phyloP scores from a whole-genome alignment of 2,888 invertebrate genomes.

The Nephrotoma appendiculata region DNA sequence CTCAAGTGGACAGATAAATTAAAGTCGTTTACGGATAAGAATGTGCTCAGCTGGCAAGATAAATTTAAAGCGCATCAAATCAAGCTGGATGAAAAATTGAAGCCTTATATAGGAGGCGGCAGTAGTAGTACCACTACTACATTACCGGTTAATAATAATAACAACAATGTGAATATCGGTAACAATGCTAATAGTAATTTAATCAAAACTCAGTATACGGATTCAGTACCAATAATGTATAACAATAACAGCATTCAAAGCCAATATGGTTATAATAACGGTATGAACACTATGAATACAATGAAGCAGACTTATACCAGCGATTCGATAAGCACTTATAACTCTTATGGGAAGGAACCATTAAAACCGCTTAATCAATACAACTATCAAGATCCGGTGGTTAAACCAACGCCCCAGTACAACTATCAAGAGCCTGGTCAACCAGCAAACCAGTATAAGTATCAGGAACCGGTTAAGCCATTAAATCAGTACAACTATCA shows the following conservation, averaged over 20 bases:
- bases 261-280: neutral
- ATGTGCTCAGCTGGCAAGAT: neutral
- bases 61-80: neutral
- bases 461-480: neutral
- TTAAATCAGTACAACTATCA: neutral
- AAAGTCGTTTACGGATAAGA: neutral
- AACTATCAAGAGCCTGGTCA: neutral
- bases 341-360: neutral
- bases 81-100: neutral
- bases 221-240: neutral
- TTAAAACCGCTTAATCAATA: neutral
- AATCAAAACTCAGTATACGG: neutral
- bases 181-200: neutral
- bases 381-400: neutral
- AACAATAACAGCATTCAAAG: neutral
- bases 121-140: neutral
- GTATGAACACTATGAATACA: neutral
- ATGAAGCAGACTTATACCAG: neutral
- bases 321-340: neutral
- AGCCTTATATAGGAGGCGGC: neutral
- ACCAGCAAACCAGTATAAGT: neutral
- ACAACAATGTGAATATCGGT: neutral
- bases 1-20: neutral
- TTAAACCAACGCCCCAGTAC: neutral
- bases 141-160: neutral